Conservation (phyloP, 2,888 invertebrate species). For the Idaea biselata region DNA sequence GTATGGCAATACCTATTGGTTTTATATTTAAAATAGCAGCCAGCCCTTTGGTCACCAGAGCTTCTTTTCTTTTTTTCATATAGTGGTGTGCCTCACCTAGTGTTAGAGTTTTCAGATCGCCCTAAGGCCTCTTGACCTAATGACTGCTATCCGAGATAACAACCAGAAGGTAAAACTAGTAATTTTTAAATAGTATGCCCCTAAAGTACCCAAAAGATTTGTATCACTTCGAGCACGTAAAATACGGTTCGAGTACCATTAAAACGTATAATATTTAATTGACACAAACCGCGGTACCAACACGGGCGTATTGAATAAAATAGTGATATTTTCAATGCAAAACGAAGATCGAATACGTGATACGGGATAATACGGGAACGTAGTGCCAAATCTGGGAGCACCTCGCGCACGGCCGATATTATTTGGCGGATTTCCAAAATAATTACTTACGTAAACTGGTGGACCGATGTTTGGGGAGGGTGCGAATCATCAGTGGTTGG, state of each 20-base stretch:
- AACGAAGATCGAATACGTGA: constrained; percentile 36
- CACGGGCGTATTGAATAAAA: constrained; percentile 23
- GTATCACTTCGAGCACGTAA: background rate
- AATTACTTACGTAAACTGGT: constrained; percentile 72
- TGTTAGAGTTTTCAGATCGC: too few species aligned
- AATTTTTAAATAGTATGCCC: too few species aligned
- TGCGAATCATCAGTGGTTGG: constrained; percentile 16
- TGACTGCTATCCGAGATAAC: too few species aligned
- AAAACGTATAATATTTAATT: constrained; percentile 15
- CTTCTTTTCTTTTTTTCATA: too few species aligned
- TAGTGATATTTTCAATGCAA: constrained; percentile 38
- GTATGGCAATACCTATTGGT: too few species aligned
- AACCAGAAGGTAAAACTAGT: too few species aligned
- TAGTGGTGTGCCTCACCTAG: too few species aligned
- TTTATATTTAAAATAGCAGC: too few species aligned
- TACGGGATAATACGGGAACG: constrained; percentile 34
- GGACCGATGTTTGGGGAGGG: constrained; percentile 36
- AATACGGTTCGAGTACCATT: constrained; percentile 7
- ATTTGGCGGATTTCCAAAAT: constrained; percentile 73
- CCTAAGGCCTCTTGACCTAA: too few species aligned
- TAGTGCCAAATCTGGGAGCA: constrained; percentile 59
- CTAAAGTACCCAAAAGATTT: too few species aligned
- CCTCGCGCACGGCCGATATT: constrained; percentile 58
- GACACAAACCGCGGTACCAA: constrained; percentile 7
- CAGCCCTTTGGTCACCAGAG: too few species aligned